Evolutionary conservation across 2,888 invertebrate genomes (phyloP), one percentile per base, ranked within the genome.

Genomic region (Torymus tubicola): DNA sequence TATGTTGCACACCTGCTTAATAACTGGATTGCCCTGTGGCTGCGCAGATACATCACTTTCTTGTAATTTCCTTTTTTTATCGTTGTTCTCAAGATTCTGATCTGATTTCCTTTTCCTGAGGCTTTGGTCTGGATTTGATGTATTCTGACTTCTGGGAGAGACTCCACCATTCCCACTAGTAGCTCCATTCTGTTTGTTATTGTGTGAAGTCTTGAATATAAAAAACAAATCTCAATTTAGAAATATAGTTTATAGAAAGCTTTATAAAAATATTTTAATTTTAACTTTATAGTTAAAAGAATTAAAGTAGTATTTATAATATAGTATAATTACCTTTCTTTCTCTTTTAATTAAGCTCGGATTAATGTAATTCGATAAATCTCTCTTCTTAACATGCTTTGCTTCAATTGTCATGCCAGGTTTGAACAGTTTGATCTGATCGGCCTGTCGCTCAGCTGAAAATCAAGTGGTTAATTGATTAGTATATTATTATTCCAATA

Each of bases 341-440:
- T 96, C 58, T 95, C 93, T 88, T 94, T 95, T 63, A 96, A 89
- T 82, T 95, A 92, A 55, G 84, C 94, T 94, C 10, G 96, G 93
- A 83, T 96, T 91, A 91, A 96, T 31, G 50, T 80, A 96, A 87
- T 94, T 94, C 84, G 93, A 93, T 58, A 96, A 92, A 85, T 96
- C 95, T 90, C 94, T 96, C 88, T 95, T 94, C 24, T 80, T 82
- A 42, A 81, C 81, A 71, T 75, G 78, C 21, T 72, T 81, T 0
- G 76, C 82, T 69, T 80, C 81, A 5, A 82, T 76, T 2, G 69
- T 65, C 82, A 82, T 82, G 8, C 81, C 82, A 24, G 50, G 61
- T 60, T 81, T 80, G 18, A 76, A 82, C 10, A 82, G 13, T 24
- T 82, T 81, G n/a, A 82, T 82, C 58, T 81, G 80, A 24, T 82